A percentile compares a stretch with the other conserved stretches of the same genome.
Evolutionary conservation across 2,797 vertebrate species (phyloP).

Genomic region (Lepus oiostolus): DNA sequence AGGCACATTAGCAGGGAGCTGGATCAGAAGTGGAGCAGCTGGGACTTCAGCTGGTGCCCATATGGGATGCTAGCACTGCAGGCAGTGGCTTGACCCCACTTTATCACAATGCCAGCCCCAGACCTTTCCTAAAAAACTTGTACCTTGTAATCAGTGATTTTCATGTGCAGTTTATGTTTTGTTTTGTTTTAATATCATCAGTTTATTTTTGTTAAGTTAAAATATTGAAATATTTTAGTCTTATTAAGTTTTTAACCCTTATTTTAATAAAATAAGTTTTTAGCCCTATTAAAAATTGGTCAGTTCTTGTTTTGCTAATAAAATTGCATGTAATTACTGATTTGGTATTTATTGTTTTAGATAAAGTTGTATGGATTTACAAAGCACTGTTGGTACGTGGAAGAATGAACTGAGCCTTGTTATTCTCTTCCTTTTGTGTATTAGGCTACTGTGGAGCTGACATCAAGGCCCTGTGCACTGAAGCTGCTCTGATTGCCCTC

Average conservation of each 20-base stretch:
- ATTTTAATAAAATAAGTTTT: constrained; percentile 43
- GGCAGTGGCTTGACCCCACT: too few relatives aligned
- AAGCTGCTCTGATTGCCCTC: constrained; percentile 96
- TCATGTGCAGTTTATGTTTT: constrained; percentile 21
- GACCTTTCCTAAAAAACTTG: constrained; percentile 10
- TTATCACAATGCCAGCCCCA: background rate
- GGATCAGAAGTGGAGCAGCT: too few relatives aligned
- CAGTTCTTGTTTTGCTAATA: constrained; percentile 63
- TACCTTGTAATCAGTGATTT: constrained; percentile 2
- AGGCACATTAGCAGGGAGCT: too few relatives aligned
- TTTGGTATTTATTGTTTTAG: constrained; percentile 43
- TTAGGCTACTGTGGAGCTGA: constrained; percentile 99
- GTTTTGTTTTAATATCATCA: constrained; percentile 52
- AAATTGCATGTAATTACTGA: constrained; percentile 48
- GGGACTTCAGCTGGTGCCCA: too few relatives aligned
- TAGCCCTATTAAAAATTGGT: constrained; percentile 41
- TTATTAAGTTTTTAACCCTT: constrained; percentile 12
- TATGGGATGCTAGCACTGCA: too few relatives aligned
- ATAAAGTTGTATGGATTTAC: background rate
- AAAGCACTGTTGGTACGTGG: background rate
- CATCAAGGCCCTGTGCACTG: constrained; percentile 99
- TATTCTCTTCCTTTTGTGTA: constrained; percentile 79
- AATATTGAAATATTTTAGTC: constrained; percentile 62
- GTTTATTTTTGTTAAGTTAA: constrained; percentile 67
- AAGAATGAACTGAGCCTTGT: constrained; percentile 67